These are phyloP conservation scores for Spinus pinus DNA, from an alignment of 2,797 vertebrate species.

Conservation along the genomic window DNA sequence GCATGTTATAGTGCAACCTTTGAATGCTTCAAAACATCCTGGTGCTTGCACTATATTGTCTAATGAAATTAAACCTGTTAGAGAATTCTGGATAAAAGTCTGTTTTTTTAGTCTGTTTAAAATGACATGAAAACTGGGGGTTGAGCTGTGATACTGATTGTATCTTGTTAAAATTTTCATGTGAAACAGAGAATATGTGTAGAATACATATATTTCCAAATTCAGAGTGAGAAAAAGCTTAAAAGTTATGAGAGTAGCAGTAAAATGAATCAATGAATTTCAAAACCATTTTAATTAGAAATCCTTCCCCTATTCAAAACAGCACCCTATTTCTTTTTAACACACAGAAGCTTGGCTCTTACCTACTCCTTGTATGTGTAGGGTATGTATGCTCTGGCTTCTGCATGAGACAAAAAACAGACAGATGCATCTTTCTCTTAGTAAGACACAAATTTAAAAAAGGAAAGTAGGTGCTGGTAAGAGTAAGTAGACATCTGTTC, in stretches of 20 bases:
- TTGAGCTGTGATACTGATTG: neutral
- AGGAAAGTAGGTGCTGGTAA: neutral
- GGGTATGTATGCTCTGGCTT: neutral
- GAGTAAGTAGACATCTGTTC: neutral
- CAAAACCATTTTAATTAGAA: neutral
- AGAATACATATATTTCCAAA: neutral
- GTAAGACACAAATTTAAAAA: neutral
- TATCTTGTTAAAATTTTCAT: neutral
- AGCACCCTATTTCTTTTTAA: neutral
- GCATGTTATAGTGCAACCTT: neutral
- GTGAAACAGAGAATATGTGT: neutral
- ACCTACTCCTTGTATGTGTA: rapidly evolving
- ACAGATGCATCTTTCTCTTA: neutral
- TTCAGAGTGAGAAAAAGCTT: neutral
- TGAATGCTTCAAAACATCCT: neutral
- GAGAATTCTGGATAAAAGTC: neutral
- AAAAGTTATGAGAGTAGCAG: neutral
- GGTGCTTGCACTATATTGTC: neutral
- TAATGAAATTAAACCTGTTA: neutral
- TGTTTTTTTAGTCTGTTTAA: neutral
- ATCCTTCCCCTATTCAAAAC: neutral
- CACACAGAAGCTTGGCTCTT: neutral
- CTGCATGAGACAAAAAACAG: neutral
- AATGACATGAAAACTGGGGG: neutral
- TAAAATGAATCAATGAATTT: neutral